These are phyloP conservation scores for Lethenteron reissneri DNA, from an alignment of 2,113 vertebrate species.

Conservation along the genomic window DNA sequence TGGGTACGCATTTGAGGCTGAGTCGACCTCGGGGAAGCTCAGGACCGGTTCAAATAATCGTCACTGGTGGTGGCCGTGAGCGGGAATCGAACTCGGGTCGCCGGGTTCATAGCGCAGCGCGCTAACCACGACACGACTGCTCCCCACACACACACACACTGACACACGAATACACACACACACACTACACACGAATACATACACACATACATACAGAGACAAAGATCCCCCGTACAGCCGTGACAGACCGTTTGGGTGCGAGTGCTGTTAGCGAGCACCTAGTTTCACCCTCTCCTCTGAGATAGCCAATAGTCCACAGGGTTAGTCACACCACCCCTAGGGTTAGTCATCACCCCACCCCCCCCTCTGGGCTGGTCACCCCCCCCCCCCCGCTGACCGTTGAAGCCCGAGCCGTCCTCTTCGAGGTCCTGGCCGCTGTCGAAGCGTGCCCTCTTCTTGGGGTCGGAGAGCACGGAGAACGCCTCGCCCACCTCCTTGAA, in stretches of 20 bases:
- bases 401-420: slow-evolving; percentile 78
- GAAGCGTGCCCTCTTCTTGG: slow-evolving; percentile 87
- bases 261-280: not conserved
- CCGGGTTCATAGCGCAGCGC: not conserved
- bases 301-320: not conserved
- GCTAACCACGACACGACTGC: not conserved
- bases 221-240: not conserved
- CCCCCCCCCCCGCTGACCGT: slow-evolving; percentile 31
- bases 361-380: not conserved
- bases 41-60: not conserved
- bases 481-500: slow-evolving; percentile 99
- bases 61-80: not conserved
- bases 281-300: not conserved
- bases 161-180: slow-evolving; percentile 1
- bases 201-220: not conserved
- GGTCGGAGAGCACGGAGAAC: slow-evolving; percentile 87
- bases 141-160: not conserved
- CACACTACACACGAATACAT: not conserved
- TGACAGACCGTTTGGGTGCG: not conserved
- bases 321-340: not conserved
- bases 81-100: not conserved
- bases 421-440: slow-evolving; percentile 90
- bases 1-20: not conserved
- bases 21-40: not conserved
- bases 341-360: not conserved